Conservation (phyloP, 1,140 invertebrate genomes). For the Anoplophora glabripennis region DNA sequence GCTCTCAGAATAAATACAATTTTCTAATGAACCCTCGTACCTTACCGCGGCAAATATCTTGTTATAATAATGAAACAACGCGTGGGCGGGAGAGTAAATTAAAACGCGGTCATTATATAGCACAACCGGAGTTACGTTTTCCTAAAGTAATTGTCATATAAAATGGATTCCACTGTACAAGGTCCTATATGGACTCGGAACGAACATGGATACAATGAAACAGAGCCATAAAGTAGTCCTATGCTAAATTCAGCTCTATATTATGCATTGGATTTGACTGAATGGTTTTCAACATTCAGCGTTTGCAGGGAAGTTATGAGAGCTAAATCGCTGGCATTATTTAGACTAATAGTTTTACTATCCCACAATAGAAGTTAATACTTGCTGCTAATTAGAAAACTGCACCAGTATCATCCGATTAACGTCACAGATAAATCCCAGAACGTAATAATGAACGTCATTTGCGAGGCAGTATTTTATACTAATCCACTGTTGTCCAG, state of each 20-base stretch:
- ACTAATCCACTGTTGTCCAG: too few relatives aligned
- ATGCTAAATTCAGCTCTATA: slow-evolving; percentile 3
- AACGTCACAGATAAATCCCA: too few relatives aligned
- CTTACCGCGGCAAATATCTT: background rate
- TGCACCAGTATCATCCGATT: too few relatives aligned
- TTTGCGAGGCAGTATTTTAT: too few relatives aligned
- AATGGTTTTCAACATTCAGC: background rate
- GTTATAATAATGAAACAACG: background rate
- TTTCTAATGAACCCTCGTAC: too few relatives aligned
- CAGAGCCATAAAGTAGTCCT: background rate
- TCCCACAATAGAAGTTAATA: too few relatives aligned
- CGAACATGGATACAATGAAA: background rate
- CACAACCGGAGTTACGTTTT: too few relatives aligned
- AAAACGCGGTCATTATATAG: background rate
- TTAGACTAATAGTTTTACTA: too few relatives aligned
- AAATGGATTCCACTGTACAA: background rate
- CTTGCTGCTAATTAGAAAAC: too few relatives aligned
- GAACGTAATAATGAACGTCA: too few relatives aligned
- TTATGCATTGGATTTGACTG: slow-evolving; percentile 3
- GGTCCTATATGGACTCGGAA: background rate
- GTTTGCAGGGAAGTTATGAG: background rate
- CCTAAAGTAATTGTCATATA: slow-evolving; percentile 1
- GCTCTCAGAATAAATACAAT: too few relatives aligned
- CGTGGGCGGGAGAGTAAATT: background rate
- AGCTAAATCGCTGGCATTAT: background rate